Evolutionary conservation across 2,888 invertebrate genomes (phyloP), one percentile per base, ranked within the genome.

Genomic region (Stenichneumon culpator): DNA sequence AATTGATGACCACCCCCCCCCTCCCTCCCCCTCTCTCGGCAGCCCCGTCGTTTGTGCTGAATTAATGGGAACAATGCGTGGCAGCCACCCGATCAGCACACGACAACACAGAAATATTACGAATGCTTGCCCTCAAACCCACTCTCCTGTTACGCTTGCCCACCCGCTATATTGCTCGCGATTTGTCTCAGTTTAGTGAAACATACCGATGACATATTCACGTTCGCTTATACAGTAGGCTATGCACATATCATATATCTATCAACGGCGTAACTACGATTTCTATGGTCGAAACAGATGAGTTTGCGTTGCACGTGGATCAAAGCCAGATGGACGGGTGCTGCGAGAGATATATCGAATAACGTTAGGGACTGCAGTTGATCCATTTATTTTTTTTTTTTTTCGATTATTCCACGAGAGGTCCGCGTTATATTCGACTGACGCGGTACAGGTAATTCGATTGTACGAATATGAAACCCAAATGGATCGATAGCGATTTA

Each of bases 31-130:
- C 69, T 60, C 68, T 39, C 84, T 85, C 86, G 73, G 74, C 82
- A 83, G 83, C 86, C 84, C 81, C 77, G 84, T 86, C 87, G 84
- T 84, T 84, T 81, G 73, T 73, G 73, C 77, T 50, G 78, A 81
- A 84, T 78, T 84, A 81, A 84, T 84, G 78, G 84, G 73, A 72
- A 77, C 78, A 81, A 84, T 81, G 84, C 81, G 78, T 39, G 25
- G 67, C 84, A 74, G 78, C 69, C 78, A 74, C 68, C 81, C 81
- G 81, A 78, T 84, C 84, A 84, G 77, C 73, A 52, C 60, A 78
- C 81, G 84, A 81, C 81, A 78, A 84, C 77, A 73, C 84, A 78
- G 84, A 84, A 84, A 84, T 84, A 84, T 84, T 75, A 79, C 84
- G 79, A 86, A 86, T 79, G 74, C 65, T 79, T 32, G 28, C 16